Evolutionary conservation across 2,888 invertebrate species (phyloP).

Genomic region (Hipparchia sbordonii): DNA sequence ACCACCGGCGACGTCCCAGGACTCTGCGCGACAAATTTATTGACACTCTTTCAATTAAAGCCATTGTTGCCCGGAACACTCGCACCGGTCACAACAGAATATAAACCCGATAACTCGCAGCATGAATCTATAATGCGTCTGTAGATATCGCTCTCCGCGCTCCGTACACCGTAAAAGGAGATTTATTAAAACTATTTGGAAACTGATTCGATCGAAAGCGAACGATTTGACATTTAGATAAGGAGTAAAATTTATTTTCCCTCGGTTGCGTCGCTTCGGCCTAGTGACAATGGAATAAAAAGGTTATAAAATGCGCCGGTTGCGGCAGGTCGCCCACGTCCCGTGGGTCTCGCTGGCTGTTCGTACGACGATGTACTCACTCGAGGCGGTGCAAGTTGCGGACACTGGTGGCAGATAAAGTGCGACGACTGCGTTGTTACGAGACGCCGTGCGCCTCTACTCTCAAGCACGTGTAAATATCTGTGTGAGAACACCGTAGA

Average conservation of each 20-base stretch:
- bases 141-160: constrained; percentile 70
- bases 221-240: constrained; percentile 83
- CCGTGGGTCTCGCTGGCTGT: constrained; percentile 69
- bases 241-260: constrained; percentile 81
- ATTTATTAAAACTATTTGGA: constrained; percentile 83
- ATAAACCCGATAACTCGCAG: constrained; percentile 78
- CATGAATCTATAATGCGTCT: constrained; percentile 72
- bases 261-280: constrained; percentile 67
- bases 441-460: constrained; percentile 54
- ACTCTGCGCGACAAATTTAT: constrained; percentile 77
- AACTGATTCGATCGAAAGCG: constrained; percentile 82
- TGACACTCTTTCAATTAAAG: constrained; percentile 83
- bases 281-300: constrained; percentile 82
- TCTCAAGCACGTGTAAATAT: constrained; percentile 80
- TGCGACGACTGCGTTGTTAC: constrained; percentile 74
- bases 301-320: constrained; percentile 79
- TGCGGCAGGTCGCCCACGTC: constrained; percentile 74
- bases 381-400: constrained; percentile 52
- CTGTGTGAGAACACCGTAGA: constrained; percentile 76
- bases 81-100: constrained; percentile 76
- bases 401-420: constrained; percentile 73
- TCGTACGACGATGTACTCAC: constrained; percentile 51
- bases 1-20: constrained; percentile 73
- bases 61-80: constrained; percentile 74
- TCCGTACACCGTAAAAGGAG: constrained; percentile 78